These are phyloP conservation scores for Chloroceryle inda DNA, from an alignment of 2,797 vertebrate genomes.

Conservation along the genomic window DNA sequence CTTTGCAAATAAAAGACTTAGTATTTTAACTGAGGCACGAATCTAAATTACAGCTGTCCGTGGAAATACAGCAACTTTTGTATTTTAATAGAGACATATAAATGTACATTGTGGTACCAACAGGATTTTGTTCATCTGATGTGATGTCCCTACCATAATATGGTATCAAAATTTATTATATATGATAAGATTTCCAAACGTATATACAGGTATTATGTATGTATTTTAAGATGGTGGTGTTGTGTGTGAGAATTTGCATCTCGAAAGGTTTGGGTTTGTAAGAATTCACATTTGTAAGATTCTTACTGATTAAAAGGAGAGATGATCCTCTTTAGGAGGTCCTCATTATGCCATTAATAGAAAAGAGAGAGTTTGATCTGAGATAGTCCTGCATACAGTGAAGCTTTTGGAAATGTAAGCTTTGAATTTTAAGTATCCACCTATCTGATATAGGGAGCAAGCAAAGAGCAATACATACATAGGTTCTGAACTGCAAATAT, in stretches of 20 bases:
- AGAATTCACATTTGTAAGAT: not conserved
- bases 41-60: not conserved
- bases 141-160: not conserved
- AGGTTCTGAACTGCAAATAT: not conserved
- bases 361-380: not conserved
- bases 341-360: not conserved
- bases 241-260: not conserved
- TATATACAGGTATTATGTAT: not conserved
- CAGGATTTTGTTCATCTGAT: not conserved
- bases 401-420: not conserved
- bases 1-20: not conserved
- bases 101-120: not conserved
- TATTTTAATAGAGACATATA: not conserved
- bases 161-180: accelerated
- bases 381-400: not conserved
- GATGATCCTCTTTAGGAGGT: not conserved
- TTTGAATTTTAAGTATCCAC: not conserved
- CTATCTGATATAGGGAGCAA: not conserved
- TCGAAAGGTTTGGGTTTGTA: not conserved
- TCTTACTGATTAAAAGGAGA: not conserved
- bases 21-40: not conserved
- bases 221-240: not conserved
- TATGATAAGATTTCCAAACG: not conserved
- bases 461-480: not conserved
- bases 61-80: not conserved